Evolutionary conservation across 2,797 vertebrate genomes (phyloP).

Genomic region (Psittacula derbiana): DNA sequence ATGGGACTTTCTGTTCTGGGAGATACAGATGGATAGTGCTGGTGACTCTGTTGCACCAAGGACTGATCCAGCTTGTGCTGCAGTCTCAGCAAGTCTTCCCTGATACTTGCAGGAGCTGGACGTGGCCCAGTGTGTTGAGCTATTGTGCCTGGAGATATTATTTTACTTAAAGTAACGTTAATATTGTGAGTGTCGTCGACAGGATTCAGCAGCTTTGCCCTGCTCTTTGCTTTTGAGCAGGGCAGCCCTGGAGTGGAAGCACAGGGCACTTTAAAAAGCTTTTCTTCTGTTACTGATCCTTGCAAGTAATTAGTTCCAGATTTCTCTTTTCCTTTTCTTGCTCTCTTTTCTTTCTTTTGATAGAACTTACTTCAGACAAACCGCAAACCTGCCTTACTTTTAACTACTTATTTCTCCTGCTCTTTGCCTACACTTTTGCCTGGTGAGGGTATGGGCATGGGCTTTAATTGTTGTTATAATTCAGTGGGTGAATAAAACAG

Average conservation of each 20-base stretch:
- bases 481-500: not conserved
- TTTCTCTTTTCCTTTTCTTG: not conserved
- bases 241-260: not conserved
- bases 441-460: not conserved
- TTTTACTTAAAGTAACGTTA: not conserved
- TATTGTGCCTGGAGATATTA: not conserved
- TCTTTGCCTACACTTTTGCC: not conserved
- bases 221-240: not conserved
- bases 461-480: not conserved
- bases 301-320: slow-evolving; percentile 12
- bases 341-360: not conserved
- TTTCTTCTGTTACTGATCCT: not conserved
- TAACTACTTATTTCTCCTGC: not conserved
- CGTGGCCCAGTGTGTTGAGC: not conserved
- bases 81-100: not conserved
- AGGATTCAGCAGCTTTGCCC: not conserved
- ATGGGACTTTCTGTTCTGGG: accelerated
- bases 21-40: not conserved
- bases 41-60: not conserved
- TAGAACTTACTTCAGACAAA: not conserved
- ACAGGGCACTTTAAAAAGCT: not conserved
- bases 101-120: not conserved
- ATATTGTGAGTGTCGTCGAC: not conserved
- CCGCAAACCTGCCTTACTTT: not conserved
- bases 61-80: not conserved